Evolutionary conservation across 2,113 vertebrate genomes (phyloP).

Genomic region (Cygnus atratus): DNA sequence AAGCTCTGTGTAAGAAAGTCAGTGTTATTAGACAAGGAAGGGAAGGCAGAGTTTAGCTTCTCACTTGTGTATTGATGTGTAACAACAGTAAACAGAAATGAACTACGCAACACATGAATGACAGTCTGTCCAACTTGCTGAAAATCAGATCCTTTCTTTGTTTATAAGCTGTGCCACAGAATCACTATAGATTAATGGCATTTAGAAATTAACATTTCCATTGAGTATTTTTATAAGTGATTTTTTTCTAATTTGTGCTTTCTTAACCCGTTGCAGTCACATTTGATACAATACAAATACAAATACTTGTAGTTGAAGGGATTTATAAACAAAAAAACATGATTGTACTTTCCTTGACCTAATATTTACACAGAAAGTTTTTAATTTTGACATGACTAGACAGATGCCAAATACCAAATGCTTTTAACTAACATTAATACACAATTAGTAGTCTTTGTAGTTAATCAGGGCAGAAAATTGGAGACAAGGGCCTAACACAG

Average conservation of each 20-base stretch:
- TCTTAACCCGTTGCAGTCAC: neutral
- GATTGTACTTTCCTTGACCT: constrained; percentile 71
- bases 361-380: constrained; percentile 71
- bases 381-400: constrained; percentile 76
- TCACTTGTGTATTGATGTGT: constrained; percentile 15
- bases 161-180: constrained; percentile 37
- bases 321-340: constrained; percentile 66
- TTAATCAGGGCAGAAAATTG: constrained; percentile 88
- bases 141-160: constrained; percentile 52
- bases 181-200: neutral
- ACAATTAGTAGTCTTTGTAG: constrained; percentile 82
- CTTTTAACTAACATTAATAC: constrained; percentile 79
- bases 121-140: neutral
- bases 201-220: constrained; percentile 5
- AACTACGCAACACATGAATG: neutral
- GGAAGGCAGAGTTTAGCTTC: neutral
- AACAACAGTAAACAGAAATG: constrained; percentile 34
- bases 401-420: constrained; percentile 73
- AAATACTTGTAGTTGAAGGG: constrained; percentile 26
- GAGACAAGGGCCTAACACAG: constrained; percentile 78
- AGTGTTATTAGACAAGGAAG: neutral
- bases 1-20: neutral
- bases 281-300: neutral
- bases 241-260: neutral
- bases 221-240: neutral